Evolutionary conservation across 1,140 invertebrate species (phyloP).

Genomic region (Drosophila lini): DNA sequence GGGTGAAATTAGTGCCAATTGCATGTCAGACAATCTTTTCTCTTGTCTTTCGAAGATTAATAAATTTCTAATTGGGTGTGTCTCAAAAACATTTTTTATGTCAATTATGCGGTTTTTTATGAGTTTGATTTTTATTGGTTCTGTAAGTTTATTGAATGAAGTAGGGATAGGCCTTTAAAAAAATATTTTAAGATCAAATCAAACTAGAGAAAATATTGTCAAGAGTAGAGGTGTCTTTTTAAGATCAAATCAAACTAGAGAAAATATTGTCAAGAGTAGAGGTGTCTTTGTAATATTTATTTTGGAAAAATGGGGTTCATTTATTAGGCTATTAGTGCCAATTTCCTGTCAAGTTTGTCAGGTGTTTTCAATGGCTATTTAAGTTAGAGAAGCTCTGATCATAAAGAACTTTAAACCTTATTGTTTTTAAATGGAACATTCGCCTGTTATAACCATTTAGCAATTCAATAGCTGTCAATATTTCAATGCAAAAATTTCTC

Average conservation of each 20-base stretch:
- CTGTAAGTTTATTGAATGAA: neutral
- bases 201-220: neutral
- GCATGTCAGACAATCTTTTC: conserved; percentile 23
- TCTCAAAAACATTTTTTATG: conserved; percentile 3
- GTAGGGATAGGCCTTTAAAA: neutral
- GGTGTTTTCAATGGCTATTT: neutral
- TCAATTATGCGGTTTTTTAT: conserved; percentile 1
- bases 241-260: neutral
- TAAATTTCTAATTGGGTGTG: conserved; percentile 26
- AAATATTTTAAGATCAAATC: neutral
- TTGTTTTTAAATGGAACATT: conserved; percentile 19
- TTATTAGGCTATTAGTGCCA: conserved; percentile 4
- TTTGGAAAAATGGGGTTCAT: conserved; percentile 1
- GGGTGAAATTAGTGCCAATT: conserved; percentile 34
- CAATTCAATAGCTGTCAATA: conserved; percentile 1
- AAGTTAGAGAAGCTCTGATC: neutral
- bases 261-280: conserved; percentile 1
- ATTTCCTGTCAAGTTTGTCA: neutral
- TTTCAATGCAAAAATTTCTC: conserved; percentile 3
- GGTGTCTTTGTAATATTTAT: neutral
- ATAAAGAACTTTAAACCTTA: neutral
- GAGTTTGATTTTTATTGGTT: neutral
- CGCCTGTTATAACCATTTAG: conserved; percentile 8
- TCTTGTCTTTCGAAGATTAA: conserved; percentile 10
- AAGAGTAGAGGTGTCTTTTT: neutral